Evolutionary conservation across 35 echinoderm and acorn worm genomes (phyloP), one percentile per base, ranked within the genome.

Genomic region (Apostichopus californicus): DNA sequence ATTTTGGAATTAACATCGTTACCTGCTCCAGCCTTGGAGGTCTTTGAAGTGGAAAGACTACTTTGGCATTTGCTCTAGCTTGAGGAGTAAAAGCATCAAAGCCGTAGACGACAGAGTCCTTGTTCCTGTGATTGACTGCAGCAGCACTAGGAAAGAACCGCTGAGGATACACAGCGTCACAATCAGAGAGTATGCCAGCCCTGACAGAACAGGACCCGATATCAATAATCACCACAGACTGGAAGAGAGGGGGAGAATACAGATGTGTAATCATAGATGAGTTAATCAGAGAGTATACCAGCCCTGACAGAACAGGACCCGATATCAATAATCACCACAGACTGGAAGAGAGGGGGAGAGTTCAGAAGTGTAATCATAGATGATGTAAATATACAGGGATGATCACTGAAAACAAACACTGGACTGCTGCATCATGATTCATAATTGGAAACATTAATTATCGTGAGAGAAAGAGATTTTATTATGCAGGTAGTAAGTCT

Each of bases 251-350:
- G n/a, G 5, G 57, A 10, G 5, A 59, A 10, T 59, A 8, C 5
- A 59, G 0, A 5, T 0, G 57, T 59, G 57, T 59, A 25, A 25
- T 25, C 24, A 25, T 25, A 25, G 24, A 25, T 25, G 24, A 25
- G 24, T 25, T 25, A 90, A 46, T 96, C 95, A 53, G 97, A 93
- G 15, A 99, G 91, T 0, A 99, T 92, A 7, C 97, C 97, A 7
- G 97, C 97, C 81, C 97, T 90, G 17, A 99, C 93, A 20, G 97
- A 96, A n/a, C 93, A 99, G 1, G 93, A 94, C 66, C 97, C 97
- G 56, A 99, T 55, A 56, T 99, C 97, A 10, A 99, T 87, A 22
- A 99, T 94, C 9, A 96, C 88, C 9, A 99, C 93, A 77, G 92
- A 85, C 97, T 99, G 92, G 52, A 70, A 75, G 77, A 91, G 61